phyloP scores from a whole-genome alignment of 2,888 invertebrate species.

The Hedya salicella region DNA sequence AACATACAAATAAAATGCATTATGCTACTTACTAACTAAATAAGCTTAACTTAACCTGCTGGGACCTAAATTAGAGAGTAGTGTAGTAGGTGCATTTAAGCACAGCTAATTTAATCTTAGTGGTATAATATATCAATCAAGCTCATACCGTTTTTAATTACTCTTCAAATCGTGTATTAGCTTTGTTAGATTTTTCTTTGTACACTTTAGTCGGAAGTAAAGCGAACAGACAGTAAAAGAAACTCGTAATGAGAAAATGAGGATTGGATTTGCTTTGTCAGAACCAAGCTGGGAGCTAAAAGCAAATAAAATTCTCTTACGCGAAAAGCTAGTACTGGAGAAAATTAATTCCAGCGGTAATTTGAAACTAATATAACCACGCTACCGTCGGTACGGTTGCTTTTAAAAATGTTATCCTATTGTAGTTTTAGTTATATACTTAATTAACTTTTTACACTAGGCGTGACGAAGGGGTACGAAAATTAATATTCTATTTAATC shows the following conservation, averaged over 20 bases:
- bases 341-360: background rate
- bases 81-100: no score
- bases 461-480: no score
- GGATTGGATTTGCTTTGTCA: slow-evolving; percentile 75
- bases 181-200: slow-evolving; percentile 49
- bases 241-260: slow-evolving; percentile 75
- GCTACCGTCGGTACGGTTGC: no score
- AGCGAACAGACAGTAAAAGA: slow-evolving; percentile 64
- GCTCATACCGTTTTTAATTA: slow-evolving; percentile 45
- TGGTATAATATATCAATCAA: background rate
- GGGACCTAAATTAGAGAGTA: no score
- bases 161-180: slow-evolving; percentile 32
- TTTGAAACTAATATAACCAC: no score
- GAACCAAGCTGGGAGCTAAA: slow-evolving; percentile 58
- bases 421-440: no score
- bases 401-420: no score
- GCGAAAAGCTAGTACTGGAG: slow-evolving; percentile 35
- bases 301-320: slow-evolving; percentile 52
- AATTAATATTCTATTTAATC: no score
- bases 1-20: no score
- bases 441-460: no score
- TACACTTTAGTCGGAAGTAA: slow-evolving; percentile 64
- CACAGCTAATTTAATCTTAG: background rate
- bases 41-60: no score
- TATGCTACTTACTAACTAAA: no score